Conservation (phyloP, 35 echinoderm and acorn worm species). For the Heliocidaris tuberculata region DNA sequence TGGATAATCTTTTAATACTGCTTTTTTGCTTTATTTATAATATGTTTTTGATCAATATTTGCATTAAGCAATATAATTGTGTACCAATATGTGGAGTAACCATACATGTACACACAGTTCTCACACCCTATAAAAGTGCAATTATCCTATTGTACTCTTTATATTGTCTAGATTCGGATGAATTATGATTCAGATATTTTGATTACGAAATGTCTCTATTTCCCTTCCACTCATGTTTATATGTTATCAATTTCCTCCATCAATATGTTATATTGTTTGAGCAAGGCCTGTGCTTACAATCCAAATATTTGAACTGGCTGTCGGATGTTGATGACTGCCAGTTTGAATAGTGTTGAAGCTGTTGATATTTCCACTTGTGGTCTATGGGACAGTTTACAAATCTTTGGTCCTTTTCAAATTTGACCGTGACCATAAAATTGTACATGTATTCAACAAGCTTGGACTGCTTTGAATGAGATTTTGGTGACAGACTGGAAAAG, state of each 20-base stretch:
- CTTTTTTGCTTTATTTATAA: no score
- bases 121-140: neutral
- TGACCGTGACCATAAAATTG: neutral
- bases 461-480: neutral
- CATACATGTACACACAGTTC: neutral
- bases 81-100: no score
- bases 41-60: no score
- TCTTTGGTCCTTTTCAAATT: neutral
- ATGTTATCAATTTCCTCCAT: neutral
- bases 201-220: neutral
- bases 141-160: neutral
- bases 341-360: neutral
- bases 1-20: no score
- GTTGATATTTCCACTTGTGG: neutral
- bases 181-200: neutral
- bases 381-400: neutral
- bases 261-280: neutral
- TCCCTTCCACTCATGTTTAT: neutral
- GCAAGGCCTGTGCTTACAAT: neutral
- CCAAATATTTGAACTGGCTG: neutral
- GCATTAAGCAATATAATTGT: no score
- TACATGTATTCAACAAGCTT: neutral
- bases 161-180: neutral
- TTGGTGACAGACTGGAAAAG: neutral
- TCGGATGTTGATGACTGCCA: neutral